Evolutionary conservation across 2,888 invertebrate species (phyloP).

Genomic region (Ophion obscuratus): DNA sequence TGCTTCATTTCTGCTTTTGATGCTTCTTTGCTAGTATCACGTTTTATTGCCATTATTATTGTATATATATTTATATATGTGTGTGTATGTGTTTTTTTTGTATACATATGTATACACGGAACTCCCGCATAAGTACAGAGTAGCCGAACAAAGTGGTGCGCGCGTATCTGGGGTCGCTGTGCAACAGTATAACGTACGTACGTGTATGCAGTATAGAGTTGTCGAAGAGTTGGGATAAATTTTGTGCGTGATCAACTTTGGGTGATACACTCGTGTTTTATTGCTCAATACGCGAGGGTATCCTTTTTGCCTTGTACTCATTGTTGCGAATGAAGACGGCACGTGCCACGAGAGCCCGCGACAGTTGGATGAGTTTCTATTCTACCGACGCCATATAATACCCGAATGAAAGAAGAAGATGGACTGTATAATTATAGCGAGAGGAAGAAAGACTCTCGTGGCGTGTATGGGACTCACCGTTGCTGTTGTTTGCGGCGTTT

Average conservation of each 20-base stretch:
- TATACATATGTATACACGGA: slow-evolving; percentile 20
- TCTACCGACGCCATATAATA: slow-evolving; percentile 9
- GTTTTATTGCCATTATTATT: slow-evolving; percentile 56
- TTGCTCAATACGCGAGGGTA: slow-evolving; percentile 20
- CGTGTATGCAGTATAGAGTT: slow-evolving; percentile 24
- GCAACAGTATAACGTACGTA: slow-evolving; percentile 1
- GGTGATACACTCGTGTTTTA: slow-evolving; percentile 5
- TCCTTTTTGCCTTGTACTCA: slow-evolving; percentile 21
- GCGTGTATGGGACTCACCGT: slow-evolving; percentile 75
- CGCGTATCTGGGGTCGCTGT: slow-evolving; percentile 46
- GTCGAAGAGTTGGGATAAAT: slow-evolving; percentile 52
- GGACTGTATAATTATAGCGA: slow-evolving; percentile 34
- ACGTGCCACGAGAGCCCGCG: slow-evolving; percentile 48
- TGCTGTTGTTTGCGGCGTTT: slow-evolving; percentile 79
- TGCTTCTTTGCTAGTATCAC: slow-evolving; percentile 52
- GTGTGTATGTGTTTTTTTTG: too few species aligned
- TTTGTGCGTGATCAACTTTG: slow-evolving; percentile 53
- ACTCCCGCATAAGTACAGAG: slow-evolving; percentile 71
- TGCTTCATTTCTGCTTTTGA: slow-evolving; percentile 73
- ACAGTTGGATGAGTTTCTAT: slow-evolving; percentile 52
- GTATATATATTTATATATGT: slow-evolving; percentile 75
- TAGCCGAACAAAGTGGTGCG: slow-evolving; percentile 47
- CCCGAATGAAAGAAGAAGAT: slow-evolving; percentile 28
- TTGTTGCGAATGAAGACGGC: slow-evolving; percentile 38
- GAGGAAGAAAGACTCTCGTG: slow-evolving; percentile 21